Evolutionary conservation across 2,888 invertebrate species (phyloP).

Genomic region (Allacma fusca): DNA sequence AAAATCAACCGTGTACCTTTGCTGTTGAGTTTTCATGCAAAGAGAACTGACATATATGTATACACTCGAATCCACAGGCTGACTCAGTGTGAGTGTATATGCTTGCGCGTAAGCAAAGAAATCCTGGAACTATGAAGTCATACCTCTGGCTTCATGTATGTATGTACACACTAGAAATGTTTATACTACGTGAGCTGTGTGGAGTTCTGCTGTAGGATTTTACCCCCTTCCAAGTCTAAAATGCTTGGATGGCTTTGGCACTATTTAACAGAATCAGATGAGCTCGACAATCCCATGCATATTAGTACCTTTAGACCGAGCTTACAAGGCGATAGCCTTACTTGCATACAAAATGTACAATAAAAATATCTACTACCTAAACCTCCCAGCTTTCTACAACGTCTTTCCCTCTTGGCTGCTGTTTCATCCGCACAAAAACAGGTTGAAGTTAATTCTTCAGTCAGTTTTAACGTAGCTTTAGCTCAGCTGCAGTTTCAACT

Average conservation of each 20-base stretch:
- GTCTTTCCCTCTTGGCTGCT: constrained; percentile 6
- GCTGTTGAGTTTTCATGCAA: neutral
- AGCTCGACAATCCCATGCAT: neutral
- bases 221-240: constrained; percentile 17
- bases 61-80: neutral
- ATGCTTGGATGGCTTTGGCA: constrained; percentile 12
- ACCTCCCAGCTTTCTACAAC: neutral
- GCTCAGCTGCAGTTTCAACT: constrained; percentile 1
- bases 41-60: neutral
- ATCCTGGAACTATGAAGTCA: constrained; percentile 5
- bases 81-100: neutral
- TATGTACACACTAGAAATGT: neutral
- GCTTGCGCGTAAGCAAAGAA: constrained; percentile 1
- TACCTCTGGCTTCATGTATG: neutral
- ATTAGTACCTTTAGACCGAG: neutral
- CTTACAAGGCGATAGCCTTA: neutral
- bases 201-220: neutral
- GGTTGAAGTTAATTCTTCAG: constrained; percentile 35
- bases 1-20: neutral
- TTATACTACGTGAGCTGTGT: neutral
- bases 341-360: neutral
- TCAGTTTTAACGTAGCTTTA: constrained; percentile 25
- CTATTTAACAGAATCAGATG: constrained; percentile 21
- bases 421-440: constrained; percentile 30
- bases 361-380: neutral